phyloP scores from a whole-genome alignment of 2,888 invertebrate species.

The Acrobeloides nanus region DNA sequence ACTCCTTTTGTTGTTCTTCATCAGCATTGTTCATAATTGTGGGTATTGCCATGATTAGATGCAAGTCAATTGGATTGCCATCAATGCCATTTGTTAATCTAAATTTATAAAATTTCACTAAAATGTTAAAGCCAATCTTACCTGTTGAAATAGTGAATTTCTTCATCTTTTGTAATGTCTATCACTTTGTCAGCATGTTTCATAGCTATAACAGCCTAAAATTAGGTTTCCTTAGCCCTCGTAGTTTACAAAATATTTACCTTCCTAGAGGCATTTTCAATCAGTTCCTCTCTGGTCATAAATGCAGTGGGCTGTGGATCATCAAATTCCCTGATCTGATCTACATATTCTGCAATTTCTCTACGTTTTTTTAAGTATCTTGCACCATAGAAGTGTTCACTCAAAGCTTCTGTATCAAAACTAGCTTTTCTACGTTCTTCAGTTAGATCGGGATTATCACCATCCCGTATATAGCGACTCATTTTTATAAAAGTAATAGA shows the following conservation, averaged over 20 bases:
- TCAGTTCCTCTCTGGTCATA: slow-evolving; percentile 54
- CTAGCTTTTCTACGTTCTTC: slow-evolving; percentile 21
- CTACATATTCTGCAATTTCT: slow-evolving; percentile 44
- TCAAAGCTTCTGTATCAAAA: slow-evolving; percentile 23
- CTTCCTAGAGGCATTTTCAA: too few species aligned
- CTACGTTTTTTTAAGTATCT: slow-evolving; percentile 26
- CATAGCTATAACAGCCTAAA: too few species aligned
- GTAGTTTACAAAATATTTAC: too few species aligned
- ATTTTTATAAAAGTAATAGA: slow-evolving; percentile 8
- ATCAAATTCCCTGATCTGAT: slow-evolving; percentile 47
- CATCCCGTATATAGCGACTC: slow-evolving; percentile 25
- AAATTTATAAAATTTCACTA: too few species aligned
- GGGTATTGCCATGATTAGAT: slow-evolving; percentile 86
- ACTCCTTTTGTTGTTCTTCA: slow-evolving; percentile 75
- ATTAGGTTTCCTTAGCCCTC: too few species aligned
- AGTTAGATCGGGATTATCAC: slow-evolving; percentile 31
- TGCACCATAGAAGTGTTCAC: slow-evolving; percentile 21
- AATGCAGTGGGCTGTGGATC: slow-evolving; percentile 50
- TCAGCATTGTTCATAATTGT: slow-evolving; percentile 80
- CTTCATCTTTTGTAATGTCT: slow-evolving; percentile 7
- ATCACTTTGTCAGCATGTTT: slow-evolving; percentile 19
- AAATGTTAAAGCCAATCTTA: too few species aligned
- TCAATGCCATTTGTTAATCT: slow-evolving; percentile 6
- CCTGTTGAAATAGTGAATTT: too few species aligned
- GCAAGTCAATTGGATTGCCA: slow-evolving; percentile 58